These are phyloP conservation scores for Trichonephila clavipes DNA, from an alignment of 1,140 invertebrate genomes.

Conservation along the genomic window DNA sequence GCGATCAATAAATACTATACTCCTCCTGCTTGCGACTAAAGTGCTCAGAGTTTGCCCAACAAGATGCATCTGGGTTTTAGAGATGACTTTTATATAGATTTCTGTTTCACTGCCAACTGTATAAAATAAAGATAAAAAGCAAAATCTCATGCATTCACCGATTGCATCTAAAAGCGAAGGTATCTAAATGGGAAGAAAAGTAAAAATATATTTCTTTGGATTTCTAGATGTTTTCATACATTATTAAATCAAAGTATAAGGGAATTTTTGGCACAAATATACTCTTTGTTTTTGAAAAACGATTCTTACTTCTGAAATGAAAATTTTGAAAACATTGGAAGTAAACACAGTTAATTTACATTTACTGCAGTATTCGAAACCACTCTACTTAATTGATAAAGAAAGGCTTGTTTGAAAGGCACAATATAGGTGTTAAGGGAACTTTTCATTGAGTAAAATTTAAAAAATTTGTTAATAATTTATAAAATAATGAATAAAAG, in stretches of 20 bases:
- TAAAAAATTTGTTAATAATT: no score
- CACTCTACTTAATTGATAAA: no score
- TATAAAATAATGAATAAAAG: no score
- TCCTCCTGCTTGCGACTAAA: not conserved
- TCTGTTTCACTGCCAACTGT: not conserved
- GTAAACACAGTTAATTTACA: not conserved
- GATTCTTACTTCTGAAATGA: not conserved
- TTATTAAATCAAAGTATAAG: not conserved
- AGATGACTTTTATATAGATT: conserved; percentile 60
- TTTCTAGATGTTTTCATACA: not conserved
- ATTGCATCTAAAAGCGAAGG: conserved; percentile 22
- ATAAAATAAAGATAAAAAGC: conserved; percentile 54
- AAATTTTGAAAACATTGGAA: not conserved
- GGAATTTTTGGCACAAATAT: not conserved
- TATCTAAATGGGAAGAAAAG: conserved; percentile 16
- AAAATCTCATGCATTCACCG: not conserved
- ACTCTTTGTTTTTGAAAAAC: not conserved
- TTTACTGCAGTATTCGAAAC: not conserved
- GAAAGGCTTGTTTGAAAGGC: no score
- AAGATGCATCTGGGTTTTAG: conserved; percentile 49
- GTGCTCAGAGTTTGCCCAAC: conserved; percentile 49
- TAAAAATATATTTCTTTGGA: not conserved
- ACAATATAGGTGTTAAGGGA: no score
- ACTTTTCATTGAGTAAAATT: no score
- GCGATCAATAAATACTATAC: conserved; percentile 39